A percentile compares a stretch with the other conserved stretches of the same genome.
phyloP scores from a whole-genome alignment of 2,113 vertebrate species.

The Synchiropus splendidus region DNA sequence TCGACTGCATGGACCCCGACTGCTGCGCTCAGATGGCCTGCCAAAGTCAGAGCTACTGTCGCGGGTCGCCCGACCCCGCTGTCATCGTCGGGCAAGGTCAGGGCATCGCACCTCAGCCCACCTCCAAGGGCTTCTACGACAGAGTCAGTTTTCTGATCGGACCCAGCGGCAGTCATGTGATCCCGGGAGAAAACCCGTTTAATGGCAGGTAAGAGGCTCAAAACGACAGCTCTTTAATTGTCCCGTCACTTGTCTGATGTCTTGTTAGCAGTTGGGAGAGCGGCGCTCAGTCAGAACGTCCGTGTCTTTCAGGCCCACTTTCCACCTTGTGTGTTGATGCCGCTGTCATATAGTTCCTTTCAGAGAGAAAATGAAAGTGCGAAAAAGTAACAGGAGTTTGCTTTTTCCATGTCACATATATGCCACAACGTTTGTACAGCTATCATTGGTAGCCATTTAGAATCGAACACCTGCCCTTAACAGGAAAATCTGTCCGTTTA shows the following conservation, averaged over 20 bases:
- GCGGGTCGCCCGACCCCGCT: slow-evolving; percentile 83
- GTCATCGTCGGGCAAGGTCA: slow-evolving; percentile 77
- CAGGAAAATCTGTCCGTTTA: too few relatives aligned
- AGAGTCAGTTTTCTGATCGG: slow-evolving; percentile 84
- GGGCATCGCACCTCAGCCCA: slow-evolving; percentile 50
- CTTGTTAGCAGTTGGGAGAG: slow-evolving; percentile 30
- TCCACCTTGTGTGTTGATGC: too few relatives aligned
- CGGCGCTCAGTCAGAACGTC: slow-evolving; percentile 31
- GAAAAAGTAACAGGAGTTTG: too few relatives aligned
- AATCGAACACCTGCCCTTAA: too few relatives aligned
- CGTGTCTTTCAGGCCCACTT: slow-evolving; percentile 16
- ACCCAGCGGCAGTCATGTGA: slow-evolving; percentile 83
- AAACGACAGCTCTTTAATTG: slow-evolving; percentile 23
- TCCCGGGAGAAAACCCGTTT: slow-evolving; percentile 87
- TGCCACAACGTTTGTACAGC: too few relatives aligned
- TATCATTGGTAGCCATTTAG: too few relatives aligned
- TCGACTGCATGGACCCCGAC: slow-evolving; percentile 97
- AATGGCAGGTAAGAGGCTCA: slow-evolving; percentile 80
- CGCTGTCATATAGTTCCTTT: too few relatives aligned
- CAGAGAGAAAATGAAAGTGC: too few relatives aligned
- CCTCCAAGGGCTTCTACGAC: slow-evolving; percentile 83
- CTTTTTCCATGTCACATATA: too few relatives aligned
- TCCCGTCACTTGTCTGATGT: slow-evolving; percentile 32
- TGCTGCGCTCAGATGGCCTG: slow-evolving; percentile 91
- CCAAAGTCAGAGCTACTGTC: slow-evolving; percentile 88